Percentiles rank a stretch among this genome's conserved stretches.
phyloP scores from a whole-genome alignment of 1,140 invertebrate genomes.

The Diabrotica virgifera region DNA sequence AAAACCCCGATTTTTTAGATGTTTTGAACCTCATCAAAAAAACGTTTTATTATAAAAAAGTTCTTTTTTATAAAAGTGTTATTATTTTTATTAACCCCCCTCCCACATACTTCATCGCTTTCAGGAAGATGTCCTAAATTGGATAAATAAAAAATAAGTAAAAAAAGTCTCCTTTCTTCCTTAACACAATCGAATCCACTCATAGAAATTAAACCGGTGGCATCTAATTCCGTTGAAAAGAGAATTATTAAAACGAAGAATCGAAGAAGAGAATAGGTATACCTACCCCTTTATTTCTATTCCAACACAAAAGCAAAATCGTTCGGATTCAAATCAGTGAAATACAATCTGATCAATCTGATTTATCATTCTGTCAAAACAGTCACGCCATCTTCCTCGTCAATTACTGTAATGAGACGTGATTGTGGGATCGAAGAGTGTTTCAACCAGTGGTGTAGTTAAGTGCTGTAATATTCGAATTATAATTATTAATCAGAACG shows the following conservation, averaged over 20 bases:
- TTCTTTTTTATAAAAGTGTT: no score
- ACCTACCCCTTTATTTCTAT: neutral
- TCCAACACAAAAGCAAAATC: constrained; percentile 25
- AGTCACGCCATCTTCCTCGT: constrained; percentile 26
- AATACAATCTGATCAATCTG: constrained; percentile 34
- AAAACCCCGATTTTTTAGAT: no score
- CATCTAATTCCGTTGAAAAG: neutral
- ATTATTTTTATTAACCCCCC: no score
- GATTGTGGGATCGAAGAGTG: constrained; percentile 18
- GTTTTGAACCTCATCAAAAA: no score
- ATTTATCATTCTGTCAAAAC: constrained; percentile 25
- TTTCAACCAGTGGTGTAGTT: neutral
- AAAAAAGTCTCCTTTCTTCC: no score
- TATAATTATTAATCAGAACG: no score
- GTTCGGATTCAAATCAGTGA: constrained; percentile 26
- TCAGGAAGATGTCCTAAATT: no score
- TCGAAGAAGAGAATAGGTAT: neutral
- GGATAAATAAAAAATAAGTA: no score
- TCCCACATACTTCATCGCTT: no score
- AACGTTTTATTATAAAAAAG: no score
- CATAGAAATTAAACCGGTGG: neutral
- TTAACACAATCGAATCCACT: neutral
- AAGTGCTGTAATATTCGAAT: neutral
- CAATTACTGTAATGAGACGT: constrained; percentile 34
- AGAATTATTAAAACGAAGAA: neutral